Conservation (phyloP, 2,113 vertebrate genomes). For the Platysteira castanea region DNA sequence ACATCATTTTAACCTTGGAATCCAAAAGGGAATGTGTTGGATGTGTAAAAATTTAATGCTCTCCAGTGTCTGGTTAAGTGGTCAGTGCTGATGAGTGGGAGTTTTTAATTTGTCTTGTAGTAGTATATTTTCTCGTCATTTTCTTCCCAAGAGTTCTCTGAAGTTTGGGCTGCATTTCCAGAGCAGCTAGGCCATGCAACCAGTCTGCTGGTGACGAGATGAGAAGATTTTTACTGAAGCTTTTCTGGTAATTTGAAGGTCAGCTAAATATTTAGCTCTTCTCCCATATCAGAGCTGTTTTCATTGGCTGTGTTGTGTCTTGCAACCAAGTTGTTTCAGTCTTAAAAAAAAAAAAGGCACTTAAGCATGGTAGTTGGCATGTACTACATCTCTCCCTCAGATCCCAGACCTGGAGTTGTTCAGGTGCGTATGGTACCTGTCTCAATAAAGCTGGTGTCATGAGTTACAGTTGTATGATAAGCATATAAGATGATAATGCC, state of each 20-base stretch:
- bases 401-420: background rate
- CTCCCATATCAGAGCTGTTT: background rate
- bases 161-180: background rate
- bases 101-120: background rate
- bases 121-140: background rate
- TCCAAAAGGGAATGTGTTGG: background rate
- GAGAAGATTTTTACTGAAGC: background rate
- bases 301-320: background rate
- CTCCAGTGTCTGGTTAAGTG: slow-evolving; percentile 30
- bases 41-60: slow-evolving; percentile 42
- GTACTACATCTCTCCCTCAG: background rate
- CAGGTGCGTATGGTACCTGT: background rate
- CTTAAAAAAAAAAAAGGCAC: background rate
- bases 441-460: background rate
- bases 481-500: background rate
- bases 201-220: background rate
- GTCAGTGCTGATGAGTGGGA: background rate
- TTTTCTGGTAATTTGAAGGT: background rate
- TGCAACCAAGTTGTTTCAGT: background rate
- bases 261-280: background rate
- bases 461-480: background rate
- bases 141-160: background rate
- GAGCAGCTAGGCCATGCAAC: background rate
- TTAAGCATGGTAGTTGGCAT: background rate
- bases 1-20: slow-evolving; percentile 23